Conservation (phyloP, 2,797 vertebrate species). For the Erethizon dorsatum region DNA sequence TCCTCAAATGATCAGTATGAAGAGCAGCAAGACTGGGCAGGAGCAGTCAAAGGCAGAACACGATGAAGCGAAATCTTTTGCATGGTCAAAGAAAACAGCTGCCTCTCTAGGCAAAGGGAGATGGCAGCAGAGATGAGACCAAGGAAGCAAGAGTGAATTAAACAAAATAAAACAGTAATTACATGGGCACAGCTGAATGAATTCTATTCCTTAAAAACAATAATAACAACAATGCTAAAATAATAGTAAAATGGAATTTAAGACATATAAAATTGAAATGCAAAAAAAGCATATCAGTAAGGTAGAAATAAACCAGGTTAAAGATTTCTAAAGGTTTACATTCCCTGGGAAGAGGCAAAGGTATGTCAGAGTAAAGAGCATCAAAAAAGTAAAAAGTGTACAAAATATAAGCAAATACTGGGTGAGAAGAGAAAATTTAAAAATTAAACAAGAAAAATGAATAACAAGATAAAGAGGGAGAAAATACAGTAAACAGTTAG, state of each 20-base stretch:
- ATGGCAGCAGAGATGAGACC: background rate
- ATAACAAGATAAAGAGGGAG: background rate
- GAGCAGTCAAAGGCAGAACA: background rate
- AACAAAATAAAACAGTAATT: background rate
- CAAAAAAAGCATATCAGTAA: background rate
- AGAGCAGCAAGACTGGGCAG: background rate
- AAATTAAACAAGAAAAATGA: background rate
- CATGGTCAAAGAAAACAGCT: background rate
- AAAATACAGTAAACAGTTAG: background rate
- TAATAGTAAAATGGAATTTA: background rate
- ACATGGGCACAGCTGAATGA: background rate
- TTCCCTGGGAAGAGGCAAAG: background rate
- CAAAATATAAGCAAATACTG: background rate
- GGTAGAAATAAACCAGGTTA: background rate
- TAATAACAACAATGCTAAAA: background rate
- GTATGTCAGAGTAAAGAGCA: background rate
- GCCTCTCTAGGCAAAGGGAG: background rate
- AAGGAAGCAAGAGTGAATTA: background rate
- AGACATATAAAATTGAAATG: background rate
- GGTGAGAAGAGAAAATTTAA: background rate
- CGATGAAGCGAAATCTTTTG: background rate
- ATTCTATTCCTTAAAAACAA: background rate
- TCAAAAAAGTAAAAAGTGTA: background rate
- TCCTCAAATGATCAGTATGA: background rate
- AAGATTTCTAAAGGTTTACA: background rate